Conservation (phyloP, 2,888 invertebrate species). For the Hedya salicella region DNA sequence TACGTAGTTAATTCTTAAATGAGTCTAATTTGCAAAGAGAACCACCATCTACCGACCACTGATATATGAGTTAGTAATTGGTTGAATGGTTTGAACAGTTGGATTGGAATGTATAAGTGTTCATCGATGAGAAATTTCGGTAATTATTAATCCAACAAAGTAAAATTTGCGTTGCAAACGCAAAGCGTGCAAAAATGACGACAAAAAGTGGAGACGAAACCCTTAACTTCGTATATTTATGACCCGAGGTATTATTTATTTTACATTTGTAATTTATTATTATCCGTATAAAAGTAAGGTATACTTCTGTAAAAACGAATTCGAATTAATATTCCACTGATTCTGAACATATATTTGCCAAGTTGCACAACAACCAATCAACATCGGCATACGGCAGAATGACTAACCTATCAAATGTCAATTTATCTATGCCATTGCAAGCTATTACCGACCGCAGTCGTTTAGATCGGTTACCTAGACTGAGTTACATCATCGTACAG, state of each 20-base stretch:
- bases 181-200: too few relatives aligned
- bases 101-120: not conserved
- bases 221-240: too few relatives aligned
- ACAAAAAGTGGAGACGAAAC: too few relatives aligned
- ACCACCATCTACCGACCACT: not conserved
- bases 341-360: conserved; percentile 5
- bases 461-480: conserved; percentile 28
- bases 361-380: conserved; percentile 14
- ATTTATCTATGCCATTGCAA: conserved; percentile 21
- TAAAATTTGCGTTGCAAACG: too few relatives aligned
- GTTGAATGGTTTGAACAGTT: not conserved
- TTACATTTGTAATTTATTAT: too few relatives aligned
- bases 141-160: too few relatives aligned
- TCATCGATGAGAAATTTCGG: not conserved
- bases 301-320: too few relatives aligned
- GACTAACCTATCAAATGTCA: conserved; percentile 24
- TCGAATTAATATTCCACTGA: too few relatives aligned
- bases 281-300: not conserved
- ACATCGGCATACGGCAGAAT: not conserved
- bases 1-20: not conserved
- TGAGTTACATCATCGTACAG: conserved; percentile 25
- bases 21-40: not conserved
- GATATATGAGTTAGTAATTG: not conserved
- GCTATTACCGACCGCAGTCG: conserved; percentile 21
- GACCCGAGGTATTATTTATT: too few relatives aligned